Percentiles rank a stretch among this genome's conserved stretches.
Conservation (phyloP, 2,888 invertebrate genomes). For the Meteorus cinctellus region DNA sequence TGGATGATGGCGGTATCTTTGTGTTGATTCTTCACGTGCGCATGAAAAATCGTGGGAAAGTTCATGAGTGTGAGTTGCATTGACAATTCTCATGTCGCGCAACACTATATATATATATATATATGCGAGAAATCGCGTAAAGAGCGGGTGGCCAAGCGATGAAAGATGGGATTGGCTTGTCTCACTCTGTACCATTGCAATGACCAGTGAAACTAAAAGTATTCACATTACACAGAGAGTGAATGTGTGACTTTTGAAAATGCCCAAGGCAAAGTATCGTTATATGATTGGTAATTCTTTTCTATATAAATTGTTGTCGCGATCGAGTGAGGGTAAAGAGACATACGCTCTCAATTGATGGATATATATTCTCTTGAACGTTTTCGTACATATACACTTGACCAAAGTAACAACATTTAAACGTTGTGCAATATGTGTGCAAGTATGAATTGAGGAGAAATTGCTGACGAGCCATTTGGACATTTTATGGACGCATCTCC, state of each 20-base stretch:
- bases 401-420: conserved; percentile 42
- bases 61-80: conserved; percentile 38
- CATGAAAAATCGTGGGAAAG: conserved; percentile 62
- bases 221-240: not conserved
- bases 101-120: not conserved
- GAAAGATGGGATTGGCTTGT: not conserved
- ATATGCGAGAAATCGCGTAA: not conserved
- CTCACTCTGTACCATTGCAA: not conserved
- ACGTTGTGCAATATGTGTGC: conserved; percentile 50
- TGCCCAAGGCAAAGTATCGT: not conserved
- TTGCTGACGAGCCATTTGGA: conserved; percentile 9
- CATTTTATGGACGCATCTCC: conserved; percentile 18
- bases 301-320: not conserved
- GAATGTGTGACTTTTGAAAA: conserved; percentile 18
- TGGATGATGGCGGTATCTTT: conserved; percentile 11
- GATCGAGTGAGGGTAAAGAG: not conserved
- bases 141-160: conserved; percentile 49
- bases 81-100: conserved; percentile 15
- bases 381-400: conserved; percentile 53
- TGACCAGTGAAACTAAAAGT: not conserved
- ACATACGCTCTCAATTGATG: conserved; percentile 51
- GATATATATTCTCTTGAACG: conserved; percentile 54
- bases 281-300: not conserved
- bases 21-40: not conserved
- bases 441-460: conserved; percentile 23